Conservation (phyloP, 1,140 invertebrate genomes). For the Heterodera carotae region DNA sequence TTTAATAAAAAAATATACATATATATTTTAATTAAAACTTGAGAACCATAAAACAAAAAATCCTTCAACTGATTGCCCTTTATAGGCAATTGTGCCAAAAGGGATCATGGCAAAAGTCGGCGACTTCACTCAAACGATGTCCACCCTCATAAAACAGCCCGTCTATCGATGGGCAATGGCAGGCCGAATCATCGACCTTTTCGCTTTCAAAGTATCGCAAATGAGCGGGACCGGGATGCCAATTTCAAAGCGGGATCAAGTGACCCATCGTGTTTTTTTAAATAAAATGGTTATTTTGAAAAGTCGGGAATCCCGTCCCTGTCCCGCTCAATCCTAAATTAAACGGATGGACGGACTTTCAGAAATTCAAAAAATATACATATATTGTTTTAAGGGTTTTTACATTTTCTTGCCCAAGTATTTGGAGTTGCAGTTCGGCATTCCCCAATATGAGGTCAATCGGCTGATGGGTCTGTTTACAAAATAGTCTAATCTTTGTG, state of each 20-base stretch:
- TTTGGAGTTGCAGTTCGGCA: slow-evolving; percentile 64
- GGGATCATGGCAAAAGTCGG: slow-evolving; percentile 32
- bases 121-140: slow-evolving; percentile 49
- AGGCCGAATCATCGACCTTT: slow-evolving; percentile 59
- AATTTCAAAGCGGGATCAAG: background rate
- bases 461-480: slow-evolving; percentile 57
- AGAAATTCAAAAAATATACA: background rate
- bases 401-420: slow-evolving; percentile 65
- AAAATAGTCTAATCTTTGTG: background rate
- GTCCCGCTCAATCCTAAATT: no score
- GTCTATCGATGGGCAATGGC: slow-evolving; percentile 56
- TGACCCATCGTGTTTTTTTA: no score
- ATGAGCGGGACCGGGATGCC: no score
- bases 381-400: slow-evolving; percentile 49
- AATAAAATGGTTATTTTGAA: no score
- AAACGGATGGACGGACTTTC: no score
- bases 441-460: slow-evolving; percentile 64
- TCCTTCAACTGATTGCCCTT: background rate
- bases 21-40: slow-evolving; percentile 7
- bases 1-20: no score
- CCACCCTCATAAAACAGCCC: slow-evolving; percentile 38
- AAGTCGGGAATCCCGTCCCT: no score
- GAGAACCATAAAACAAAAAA: background rate
- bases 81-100: slow-evolving; percentile 41
- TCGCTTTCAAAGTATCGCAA: slow-evolving; percentile 55